Base-by-base conservation (phyloP, 2,888 invertebrate species). In the Baccha elongata region DNA sequence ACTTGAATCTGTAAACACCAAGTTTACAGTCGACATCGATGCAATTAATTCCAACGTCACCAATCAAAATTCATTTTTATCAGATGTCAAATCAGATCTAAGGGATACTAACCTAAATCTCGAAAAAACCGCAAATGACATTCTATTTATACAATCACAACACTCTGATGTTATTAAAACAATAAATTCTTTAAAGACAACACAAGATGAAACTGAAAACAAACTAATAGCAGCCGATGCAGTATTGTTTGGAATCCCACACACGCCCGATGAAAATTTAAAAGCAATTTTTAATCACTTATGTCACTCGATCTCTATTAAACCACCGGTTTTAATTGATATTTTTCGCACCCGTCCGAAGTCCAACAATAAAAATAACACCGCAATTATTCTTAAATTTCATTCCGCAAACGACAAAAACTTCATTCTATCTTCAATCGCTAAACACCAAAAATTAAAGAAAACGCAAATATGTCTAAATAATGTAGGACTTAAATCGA, bases 341-440 rank as follows among this genome's bases (percentile, higher is more conserved):
- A 60, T 60, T 23, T 44, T 44, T 10, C 29, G 60, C 17, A 44
- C 44, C 6, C 60, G 44, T 4, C 29, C 44, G 5, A 44, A 32
- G n/a, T 5, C 46, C 2, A 7, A 5, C 8, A 32, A 32, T 8
- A 29, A 60, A n/a, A 2, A 60, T 3, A 60, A 60, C 29, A 21
- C 42, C 2, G 1, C 44, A 0, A 44, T 60, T 10, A 29, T 60
- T 6, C 40, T 44, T 1, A 60, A 60, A 44, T 60, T 60, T 8
- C 10, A 17, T 5, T 44, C 44, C 2, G 15, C 60, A 1, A 44
- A 60, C 17, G 44, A 60, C 1, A 26, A 19, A 1, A 60, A 44
- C 5, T 55, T 23, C 10, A 23, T 58, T 15, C n/a, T n/a, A n/a
- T n/a, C 23, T 1, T 58, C 58, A 4, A 23, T 42, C 1, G 40